These are phyloP conservation scores for Himalopsyche japonica DNA, from an alignment of 2,888 invertebrate species.

Conservation along the genomic window DNA sequence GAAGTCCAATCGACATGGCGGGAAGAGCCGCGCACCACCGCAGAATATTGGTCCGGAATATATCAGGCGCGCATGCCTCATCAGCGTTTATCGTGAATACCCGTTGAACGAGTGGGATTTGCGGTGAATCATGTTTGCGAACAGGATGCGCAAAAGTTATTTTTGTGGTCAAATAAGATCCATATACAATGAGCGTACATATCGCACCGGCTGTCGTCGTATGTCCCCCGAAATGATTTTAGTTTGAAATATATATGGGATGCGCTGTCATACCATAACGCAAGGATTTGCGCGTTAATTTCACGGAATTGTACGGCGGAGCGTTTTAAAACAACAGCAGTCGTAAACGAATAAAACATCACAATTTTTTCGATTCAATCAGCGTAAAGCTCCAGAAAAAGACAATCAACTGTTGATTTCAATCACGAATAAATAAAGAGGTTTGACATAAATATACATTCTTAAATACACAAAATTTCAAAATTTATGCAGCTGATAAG, in stretches of 20 bases:
- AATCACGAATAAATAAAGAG: too few species aligned
- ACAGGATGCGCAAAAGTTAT: not conserved
- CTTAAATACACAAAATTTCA: too few species aligned
- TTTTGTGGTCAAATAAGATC: not conserved
- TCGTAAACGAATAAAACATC: too few species aligned
- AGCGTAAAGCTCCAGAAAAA: too few species aligned
- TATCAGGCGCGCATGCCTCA: not conserved
- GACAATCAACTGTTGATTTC: too few species aligned
- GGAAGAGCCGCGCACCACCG: not conserved
- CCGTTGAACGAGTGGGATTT: not conserved
- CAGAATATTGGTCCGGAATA: not conserved
- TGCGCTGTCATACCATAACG: not conserved
- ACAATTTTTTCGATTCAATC: too few species aligned
- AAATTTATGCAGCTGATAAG: too few species aligned
- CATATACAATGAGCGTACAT: not conserved
- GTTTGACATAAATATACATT: too few species aligned
- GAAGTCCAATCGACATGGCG: not conserved
- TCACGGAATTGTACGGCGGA: not conserved
- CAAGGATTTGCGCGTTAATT: not conserved
- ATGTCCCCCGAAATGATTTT: not conserved
- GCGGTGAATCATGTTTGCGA: not conserved
- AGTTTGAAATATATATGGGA: not conserved
- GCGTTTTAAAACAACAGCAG: not conserved
- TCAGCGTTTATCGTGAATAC: not conserved
- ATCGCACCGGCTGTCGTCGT: not conserved